Evolutionary conservation across 30 jellyfish, hydroid and myxozoan genomes (phyloP).

Genomic region (Aurelia aurita): DNA sequence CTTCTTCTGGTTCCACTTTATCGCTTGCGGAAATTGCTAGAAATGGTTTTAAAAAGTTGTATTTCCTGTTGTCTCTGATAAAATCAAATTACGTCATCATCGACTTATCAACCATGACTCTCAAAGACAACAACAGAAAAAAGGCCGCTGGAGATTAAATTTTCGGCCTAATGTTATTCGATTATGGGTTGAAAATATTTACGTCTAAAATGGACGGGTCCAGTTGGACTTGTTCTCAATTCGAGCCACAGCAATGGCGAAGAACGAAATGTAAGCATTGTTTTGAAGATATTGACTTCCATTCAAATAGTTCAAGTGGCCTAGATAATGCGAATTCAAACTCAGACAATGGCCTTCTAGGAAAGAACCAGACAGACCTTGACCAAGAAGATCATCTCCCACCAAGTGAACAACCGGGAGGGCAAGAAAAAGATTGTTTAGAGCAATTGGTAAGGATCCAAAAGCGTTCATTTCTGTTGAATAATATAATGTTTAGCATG

Average conservation of each 20-base stretch:
- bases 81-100: too few relatives aligned
- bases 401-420: slow-evolving; percentile 7
- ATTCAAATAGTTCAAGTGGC: not conserved
- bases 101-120: not conserved
- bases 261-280: slow-evolving; percentile 87
- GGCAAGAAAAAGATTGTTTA: too few relatives aligned
- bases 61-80: too few relatives aligned
- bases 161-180: not conserved
- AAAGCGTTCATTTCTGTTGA: too few relatives aligned
- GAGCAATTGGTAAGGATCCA: too few relatives aligned
- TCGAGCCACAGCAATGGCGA: slow-evolving; percentile 96
- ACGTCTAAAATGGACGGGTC: slow-evolving; percentile 39
- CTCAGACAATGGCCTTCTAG: slow-evolving; percentile 11
- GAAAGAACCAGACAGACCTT: not conserved
- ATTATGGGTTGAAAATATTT: not conserved
- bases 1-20: too few relatives aligned
- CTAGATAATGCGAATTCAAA: not conserved
- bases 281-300: slow-evolving; percentile 61
- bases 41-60: too few relatives aligned
- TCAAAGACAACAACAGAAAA: not conserved
- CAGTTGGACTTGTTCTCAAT: slow-evolving; percentile 59
- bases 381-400: not conserved
- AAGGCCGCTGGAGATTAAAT: not conserved
- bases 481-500: too few relatives aligned
- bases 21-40: too few relatives aligned